These are phyloP conservation scores for Gari tellinella DNA, from an alignment of 2,888 invertebrate species.

Conservation along the genomic window DNA sequence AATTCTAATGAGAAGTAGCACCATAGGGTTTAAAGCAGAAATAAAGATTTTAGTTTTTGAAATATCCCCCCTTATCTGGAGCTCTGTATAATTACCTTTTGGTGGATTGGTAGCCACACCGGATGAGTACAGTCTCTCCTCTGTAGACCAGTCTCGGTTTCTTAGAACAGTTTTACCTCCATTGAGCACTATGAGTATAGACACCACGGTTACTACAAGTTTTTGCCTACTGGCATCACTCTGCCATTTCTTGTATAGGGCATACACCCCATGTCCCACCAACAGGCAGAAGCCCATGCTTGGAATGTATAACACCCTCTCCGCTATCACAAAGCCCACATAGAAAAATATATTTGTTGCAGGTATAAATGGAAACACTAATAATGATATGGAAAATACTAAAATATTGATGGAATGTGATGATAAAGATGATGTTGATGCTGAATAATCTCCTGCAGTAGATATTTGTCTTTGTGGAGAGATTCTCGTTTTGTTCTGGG, in stretches of 20 bases:
- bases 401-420: constrained; percentile 68
- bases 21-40: too few relatives aligned
- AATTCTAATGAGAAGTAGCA: too few relatives aligned
- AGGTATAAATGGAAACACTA: constrained; percentile 96
- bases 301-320: constrained; percentile 97
- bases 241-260: constrained; percentile 65
- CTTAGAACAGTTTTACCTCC: constrained; percentile 90
- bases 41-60: too few relatives aligned
- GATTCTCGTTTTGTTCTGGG: constrained; percentile 30
- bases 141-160: constrained; percentile 96
- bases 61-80: too few relatives aligned
- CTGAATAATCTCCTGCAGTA: constrained; percentile 15
- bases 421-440: constrained; percentile 16
- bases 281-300: constrained; percentile 97
- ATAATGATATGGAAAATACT: constrained; percentile 87
- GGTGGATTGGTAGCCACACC: constrained; percentile 97
- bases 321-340: constrained; percentile 99
- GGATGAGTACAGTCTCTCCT: constrained; percentile 96
- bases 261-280: constrained; percentile 87
- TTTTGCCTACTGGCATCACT: constrained; percentile 39
- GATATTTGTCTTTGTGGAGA: constrained; percentile 40
- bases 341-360: constrained; percentile 98
- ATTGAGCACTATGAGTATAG: constrained; percentile 78
- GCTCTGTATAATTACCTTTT: constrained; percentile 96
- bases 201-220: constrained; percentile 36